phyloP scores from a whole-genome alignment of 1,140 invertebrate species.

The Heliconius hermathena region DNA sequence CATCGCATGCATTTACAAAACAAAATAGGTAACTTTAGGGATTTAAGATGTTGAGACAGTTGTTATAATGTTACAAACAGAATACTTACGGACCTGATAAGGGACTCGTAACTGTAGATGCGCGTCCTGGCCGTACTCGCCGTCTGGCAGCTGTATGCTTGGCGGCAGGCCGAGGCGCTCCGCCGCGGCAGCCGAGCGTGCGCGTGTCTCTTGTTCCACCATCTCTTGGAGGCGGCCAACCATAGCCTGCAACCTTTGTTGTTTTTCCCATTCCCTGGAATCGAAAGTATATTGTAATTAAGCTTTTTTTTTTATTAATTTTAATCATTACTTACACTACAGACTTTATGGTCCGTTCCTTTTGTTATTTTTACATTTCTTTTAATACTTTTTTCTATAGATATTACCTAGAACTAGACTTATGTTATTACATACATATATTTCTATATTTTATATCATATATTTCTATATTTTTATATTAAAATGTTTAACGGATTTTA shows the following conservation, averaged over 20 bases:
- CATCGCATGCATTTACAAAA: background rate
- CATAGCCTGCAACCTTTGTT: conserved; percentile 76
- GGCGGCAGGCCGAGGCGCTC: conserved; percentile 83
- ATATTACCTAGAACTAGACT: no score
- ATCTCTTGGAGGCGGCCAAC: conserved; percentile 75
- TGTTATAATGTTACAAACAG: conserved; percentile 9
- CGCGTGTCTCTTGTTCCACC: conserved; percentile 77
- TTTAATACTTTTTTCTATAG: no score
- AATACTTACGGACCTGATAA: conserved; percentile 81
- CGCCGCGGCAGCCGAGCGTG: conserved; percentile 72
- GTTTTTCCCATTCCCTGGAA: conserved; percentile 80
- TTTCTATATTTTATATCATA: no score
- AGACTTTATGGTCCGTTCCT: no score
- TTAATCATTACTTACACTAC: no score
- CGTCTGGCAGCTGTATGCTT: conserved; percentile 84
- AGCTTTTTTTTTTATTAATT: no score
- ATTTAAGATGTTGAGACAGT: no score
- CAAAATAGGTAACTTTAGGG: no score
- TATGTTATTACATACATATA: no score
- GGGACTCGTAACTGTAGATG: conserved; percentile 82
- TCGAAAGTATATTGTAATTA: background rate
- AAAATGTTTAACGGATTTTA: no score
- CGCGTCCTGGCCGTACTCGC: conserved; percentile 83
- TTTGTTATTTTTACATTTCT: no score
- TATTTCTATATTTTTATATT: no score